Base-by-base conservation (phyloP, 2,888 invertebrate species). In the Philereme transversata region DNA sequence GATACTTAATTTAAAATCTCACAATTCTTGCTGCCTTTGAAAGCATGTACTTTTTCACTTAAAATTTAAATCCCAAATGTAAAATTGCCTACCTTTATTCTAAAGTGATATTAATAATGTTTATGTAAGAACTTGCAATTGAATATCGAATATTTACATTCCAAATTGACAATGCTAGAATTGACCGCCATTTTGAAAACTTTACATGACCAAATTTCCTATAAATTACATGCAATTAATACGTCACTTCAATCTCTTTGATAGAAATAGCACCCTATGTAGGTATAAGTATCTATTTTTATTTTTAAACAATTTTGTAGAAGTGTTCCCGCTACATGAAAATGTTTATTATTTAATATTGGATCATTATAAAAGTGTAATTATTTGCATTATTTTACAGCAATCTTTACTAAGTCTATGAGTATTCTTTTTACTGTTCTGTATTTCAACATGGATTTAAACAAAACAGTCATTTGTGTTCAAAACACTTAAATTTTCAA, bases 401-500 rank as follows among this genome's bases (percentile, higher is more conserved):
- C 75, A 74, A 81, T 77, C 73, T 74, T 75, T 46, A 57, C 60
- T 85, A 81, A 78, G 71, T 78, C 84, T 89, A 90, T 90, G 90
- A 90, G 90, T 92, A 91, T 90, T 90, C 73, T 75, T 82, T 77
- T 77, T 77, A 79, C 81, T 76, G 87, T 86, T 85, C 87, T 82
- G 84, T 79, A 82, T 80, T 78, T 74, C 76, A 82, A 85, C 82
- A 84, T 86, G 87, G 82, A 81, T 83, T 81, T 77, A 74, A 80
- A 79, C 75, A 79, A 81, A 83, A 86, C 82, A 78, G 76, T 74
- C 74, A 69, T 73, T 73, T 74, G 91, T 91, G 91, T 92, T 92
- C 86, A 87, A 85, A 92, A 92, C 92, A 92, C 92, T 77, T 82
- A 83, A 88, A 90, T 90, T 91, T 91, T 90, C 90, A 91, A 92